Percentiles rank a stretch among this genome's conserved stretches.
These are phyloP conservation scores for Bagarius yarrelli DNA, from an alignment of 2,113 vertebrate species.

Conservation along the genomic window DNA sequence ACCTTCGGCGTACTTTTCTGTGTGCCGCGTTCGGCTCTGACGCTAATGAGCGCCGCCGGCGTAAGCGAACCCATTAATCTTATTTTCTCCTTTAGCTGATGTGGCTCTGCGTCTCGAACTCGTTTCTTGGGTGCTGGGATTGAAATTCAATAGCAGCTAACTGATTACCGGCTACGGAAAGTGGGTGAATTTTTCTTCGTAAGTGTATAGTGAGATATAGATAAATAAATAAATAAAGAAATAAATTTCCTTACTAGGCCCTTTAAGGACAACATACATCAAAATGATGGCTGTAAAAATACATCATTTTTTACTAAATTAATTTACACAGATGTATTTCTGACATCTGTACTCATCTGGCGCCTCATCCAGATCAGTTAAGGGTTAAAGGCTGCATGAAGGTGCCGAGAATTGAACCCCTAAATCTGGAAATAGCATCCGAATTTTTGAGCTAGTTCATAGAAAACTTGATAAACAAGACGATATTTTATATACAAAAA, in stretches of 20 bases:
- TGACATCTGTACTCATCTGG: too few species aligned
- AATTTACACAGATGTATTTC: too few species aligned
- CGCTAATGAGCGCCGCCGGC: slow-evolving; percentile 54
- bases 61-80: slow-evolving; percentile 62
- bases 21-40: slow-evolving; percentile 61
- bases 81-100: slow-evolving; percentile 50
- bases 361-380: too few species aligned
- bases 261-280: background rate
- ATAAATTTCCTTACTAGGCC: too few species aligned
- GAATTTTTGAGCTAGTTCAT: too few species aligned
- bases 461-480: too few species aligned
- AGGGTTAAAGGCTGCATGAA: too few species aligned
- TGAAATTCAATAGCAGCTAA: slow-evolving; percentile 1
- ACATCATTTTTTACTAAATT: background rate
- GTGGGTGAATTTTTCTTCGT: background rate
- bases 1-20: slow-evolving; percentile 45
- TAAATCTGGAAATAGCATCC: too few species aligned
- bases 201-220: background rate
- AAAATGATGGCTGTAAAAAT: background rate
- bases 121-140: background rate
- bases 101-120: background rate
- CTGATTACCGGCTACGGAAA: slow-evolving; percentile 11
- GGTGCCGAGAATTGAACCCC: too few species aligned
- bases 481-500: too few species aligned
- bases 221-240: too few species aligned